phyloP scores from a whole-genome alignment of 2,113 vertebrate genomes.

The Equus quagga region DNA sequence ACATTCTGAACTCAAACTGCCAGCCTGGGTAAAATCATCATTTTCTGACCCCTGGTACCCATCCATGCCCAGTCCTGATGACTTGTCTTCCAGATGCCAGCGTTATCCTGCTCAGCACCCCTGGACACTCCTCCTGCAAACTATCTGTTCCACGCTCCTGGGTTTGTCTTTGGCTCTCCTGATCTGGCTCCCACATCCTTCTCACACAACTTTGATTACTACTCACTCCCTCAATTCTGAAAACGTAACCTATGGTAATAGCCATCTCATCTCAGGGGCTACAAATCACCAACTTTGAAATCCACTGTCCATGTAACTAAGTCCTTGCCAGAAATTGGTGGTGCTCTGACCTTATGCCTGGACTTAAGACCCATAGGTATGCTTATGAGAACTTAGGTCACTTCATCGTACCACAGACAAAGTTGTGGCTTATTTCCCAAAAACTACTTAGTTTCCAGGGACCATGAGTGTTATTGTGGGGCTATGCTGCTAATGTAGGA shows the following conservation, averaged over 20 bases:
- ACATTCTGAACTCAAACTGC: neutral
- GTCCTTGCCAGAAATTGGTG: neutral
- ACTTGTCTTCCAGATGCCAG: neutral
- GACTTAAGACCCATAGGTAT: neutral
- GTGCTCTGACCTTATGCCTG: neutral
- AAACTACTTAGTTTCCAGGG: neutral
- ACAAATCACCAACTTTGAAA: neutral
- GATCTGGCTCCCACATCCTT: neutral
- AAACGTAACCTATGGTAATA: neutral
- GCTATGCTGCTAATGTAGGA: neutral
- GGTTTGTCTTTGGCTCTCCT: neutral
- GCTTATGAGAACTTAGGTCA: neutral
- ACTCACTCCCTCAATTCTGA: neutral
- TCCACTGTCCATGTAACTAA: neutral
- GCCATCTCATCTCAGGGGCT: neutral
- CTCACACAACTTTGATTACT: neutral
- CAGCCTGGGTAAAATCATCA: neutral
- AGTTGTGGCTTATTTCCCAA: neutral
- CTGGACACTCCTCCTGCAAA: too few relatives aligned
- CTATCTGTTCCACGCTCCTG: neutral
- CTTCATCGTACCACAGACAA: neutral
- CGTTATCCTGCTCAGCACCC: neutral
- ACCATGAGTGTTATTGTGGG: too few relatives aligned
- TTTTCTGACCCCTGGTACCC: neutral
- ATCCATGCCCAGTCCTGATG: neutral